Evolutionary conservation across 2,888 invertebrate genomes (phyloP).

Genomic region (Clostera curtula): DNA sequence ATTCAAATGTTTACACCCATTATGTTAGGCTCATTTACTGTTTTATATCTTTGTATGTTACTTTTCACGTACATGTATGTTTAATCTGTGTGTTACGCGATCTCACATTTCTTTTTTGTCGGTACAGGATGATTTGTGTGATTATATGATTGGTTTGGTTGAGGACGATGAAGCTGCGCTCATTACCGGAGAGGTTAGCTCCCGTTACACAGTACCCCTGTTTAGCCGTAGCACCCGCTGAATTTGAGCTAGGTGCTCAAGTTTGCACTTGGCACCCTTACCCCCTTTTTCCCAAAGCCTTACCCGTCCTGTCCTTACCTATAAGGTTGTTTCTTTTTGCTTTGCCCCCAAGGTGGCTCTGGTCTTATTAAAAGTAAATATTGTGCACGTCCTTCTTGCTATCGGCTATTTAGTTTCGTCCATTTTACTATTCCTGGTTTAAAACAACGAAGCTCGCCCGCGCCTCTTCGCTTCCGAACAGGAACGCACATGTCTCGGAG

Average conservation of each 20-base stretch:
- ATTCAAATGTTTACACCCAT: no score
- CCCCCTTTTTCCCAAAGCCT: conserved; percentile 32
- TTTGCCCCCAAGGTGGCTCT: conserved; percentile 7
- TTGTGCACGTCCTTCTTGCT: no score
- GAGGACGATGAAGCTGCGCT: conserved; percentile 73
- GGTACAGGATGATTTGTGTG: conserved; percentile 73
- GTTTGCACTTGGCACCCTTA: conserved; percentile 27
- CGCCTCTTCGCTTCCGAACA: no score
- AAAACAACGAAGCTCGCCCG: no score
- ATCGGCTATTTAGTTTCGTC: no score
- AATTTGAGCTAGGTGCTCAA: conserved; percentile 26
- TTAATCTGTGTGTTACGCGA: conserved; percentile 4
- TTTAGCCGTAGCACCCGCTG: no score
- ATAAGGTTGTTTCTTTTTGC: no score
- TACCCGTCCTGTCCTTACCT: no score
- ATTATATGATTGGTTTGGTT: conserved; percentile 75
- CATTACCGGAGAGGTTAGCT: conserved; percentile 67
- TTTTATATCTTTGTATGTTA: neutral
- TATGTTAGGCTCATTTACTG: no score
- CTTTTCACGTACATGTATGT: conserved; percentile 3
- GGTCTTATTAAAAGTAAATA: conserved; percentile 14
- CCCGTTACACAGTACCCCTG: no score
- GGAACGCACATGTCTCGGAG: no score
- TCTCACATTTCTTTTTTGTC: conserved; percentile 53
- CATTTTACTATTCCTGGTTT: no score